Base-by-base conservation (phyloP, 2,113 vertebrate genomes). In the Cavia porcellus region DNA sequence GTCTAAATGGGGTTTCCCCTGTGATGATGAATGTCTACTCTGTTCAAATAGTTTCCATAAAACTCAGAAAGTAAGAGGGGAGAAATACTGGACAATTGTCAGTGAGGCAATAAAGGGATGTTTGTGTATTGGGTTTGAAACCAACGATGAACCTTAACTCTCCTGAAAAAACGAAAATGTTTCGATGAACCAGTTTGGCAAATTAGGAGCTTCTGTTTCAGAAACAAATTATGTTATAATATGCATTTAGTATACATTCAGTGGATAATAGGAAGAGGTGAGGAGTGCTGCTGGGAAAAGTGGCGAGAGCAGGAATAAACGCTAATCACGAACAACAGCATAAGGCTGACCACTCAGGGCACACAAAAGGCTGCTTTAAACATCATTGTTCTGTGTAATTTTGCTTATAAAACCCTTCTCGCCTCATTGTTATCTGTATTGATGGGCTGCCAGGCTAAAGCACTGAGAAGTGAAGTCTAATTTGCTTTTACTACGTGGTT, bases 1-100 rank as follows among this genome's bases (percentile, higher is more conserved):
- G 98, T 97, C 97, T 95, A 92, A 97, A 94, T 95, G 96, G 83
- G 97, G 96, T 98, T 98, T 98, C 98, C 98, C 96, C 97, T 97
- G 89, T 57, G 66, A 97, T 97, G 98, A 98, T 96, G 96, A 98
- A 96, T 97, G 97, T 98, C 96, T 98, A 77, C 94, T 92, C 96
- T 88, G 92, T 97, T 98, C 97, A 95, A 97, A 98, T 83, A 96
- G 97, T 96, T 97, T 97, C 96, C 96, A 96, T 98, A 97, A 94
- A 96, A 98, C 84, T 96, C 98, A 97, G 97, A 42, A 3, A 20
- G 98, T 97, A 98, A 96, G 94, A 98, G 92, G 96, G 95, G 92
- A 96, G 96, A 94, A 17, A 96, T 96, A 98, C 68, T 96, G 88
- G 94, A 82, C 98, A 93, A 97, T 24, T 96, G 93, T 96, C 97